Base-by-base conservation (phyloP, 2,113 vertebrate genomes). In the Dasypus novemcinctus region DNA sequence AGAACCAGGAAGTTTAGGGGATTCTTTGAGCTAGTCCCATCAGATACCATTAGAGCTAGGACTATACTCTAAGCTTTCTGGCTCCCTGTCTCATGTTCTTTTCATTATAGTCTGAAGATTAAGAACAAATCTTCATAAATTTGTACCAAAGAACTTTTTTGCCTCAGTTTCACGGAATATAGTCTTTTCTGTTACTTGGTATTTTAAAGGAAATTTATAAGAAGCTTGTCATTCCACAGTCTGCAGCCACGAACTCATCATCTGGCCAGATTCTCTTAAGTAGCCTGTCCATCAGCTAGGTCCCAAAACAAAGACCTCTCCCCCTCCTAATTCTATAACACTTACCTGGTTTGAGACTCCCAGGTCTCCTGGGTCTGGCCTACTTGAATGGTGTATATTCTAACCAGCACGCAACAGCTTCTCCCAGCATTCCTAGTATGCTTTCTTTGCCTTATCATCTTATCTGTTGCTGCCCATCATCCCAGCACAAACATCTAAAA, bases 151-250 rank as follows among this genome's bases (percentile, higher is more conserved):
- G 72, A 66, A 33, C 33, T 72, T 41, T 33, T 49, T 41, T 31
- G n/a, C 20, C n/a, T 61, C 57, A 59, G 33, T 38, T 83, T 87
- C 64, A 87, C 54, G 87, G 36, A 87, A 27, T 54, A 38, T 63
- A 78, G 82, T 0, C 14, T 79, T 91, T 91, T 87, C 15, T 74
- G 59, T 88, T 49, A 76, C 66, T 23, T 79, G 59, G 14, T 75
- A 80, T 87, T 68, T 90, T 86, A 86, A 64, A 96, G 83, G 8
- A 69, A 85, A 93, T 38, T 71, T 82, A 8, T 41, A 82, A 49
- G 25, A 74, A 36, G n/a, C 43, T 75, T 80, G 66, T 13, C 61
- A 54, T 2, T 7, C 27, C 20, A 68, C 8, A 90, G 49, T 54
- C 36, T 20, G 43, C 7, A 75, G 27, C 49, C 52, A 54, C 64